Evolutionary conservation across 2,797 vertebrate genomes (phyloP), one percentile per base, ranked within the genome.

Genomic region (Monodelphis domestica): DNA sequence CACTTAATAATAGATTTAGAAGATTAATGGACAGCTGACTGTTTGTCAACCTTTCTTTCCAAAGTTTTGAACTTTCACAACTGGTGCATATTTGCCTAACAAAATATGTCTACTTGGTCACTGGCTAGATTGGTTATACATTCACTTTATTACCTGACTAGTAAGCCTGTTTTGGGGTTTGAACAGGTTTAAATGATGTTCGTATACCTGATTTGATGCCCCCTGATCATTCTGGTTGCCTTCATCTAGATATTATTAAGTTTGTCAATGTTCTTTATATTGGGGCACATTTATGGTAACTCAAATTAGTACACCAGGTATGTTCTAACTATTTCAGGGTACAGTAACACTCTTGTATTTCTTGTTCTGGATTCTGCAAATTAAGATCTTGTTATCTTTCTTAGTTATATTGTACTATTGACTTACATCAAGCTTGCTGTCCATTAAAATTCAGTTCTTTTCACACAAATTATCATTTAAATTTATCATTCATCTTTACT

Each of bases 11-110:
- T 78, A 38, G 21, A 38, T 45, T 38, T 11, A 38, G 5, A 78
- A 78, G 45, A 45, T 9, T 45, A 7, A 78, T n/a, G 45, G n/a
- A 78, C 21, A 45, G 17, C 6, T 24, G 5, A 5, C 17, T 38
- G 2, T 45, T 78, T 38, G 63, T 45, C 9, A 2, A 10, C 4
- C 0, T 78, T 45, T 78, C 63, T 78, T 78, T n/a, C 38, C n/a
- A 2, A 45, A 78, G 17, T 1, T 78, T 78, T 24, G 6, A 10
- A 78, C 7, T 78, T 45, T 78, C 45, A 24, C 78, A n/a, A 45
- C 24, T 12, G 4, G 38, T 9, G 45, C 7, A 45, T 24, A 45
- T 7, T 2, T 0, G 15, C n/a, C 17, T 2, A 15, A 4, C 17
- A 15, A 24, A 78, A 45, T 17, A 24, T 70, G n/a, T 70, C 33